Evolutionary conservation across 2,888 invertebrate genomes (phyloP).

Genomic region (Volucella inanis): DNA sequence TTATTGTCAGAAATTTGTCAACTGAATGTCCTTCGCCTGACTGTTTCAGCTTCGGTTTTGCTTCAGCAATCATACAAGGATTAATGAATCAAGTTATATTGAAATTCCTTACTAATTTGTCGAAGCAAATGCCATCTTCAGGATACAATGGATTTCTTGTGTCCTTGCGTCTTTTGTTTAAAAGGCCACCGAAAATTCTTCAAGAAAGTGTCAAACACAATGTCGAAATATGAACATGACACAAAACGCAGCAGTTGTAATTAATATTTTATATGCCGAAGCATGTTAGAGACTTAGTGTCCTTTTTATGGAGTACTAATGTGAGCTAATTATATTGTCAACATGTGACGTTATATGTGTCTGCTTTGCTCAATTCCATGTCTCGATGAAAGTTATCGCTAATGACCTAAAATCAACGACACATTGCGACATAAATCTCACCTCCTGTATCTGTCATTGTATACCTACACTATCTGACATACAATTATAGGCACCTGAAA

Average conservation of each 20-base stretch:
- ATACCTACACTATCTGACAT: too few relatives aligned
- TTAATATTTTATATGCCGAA: constrained; percentile 14
- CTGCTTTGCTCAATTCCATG: too few relatives aligned
- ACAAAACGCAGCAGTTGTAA: background rate
- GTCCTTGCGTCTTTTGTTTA: too few relatives aligned
- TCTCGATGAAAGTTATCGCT: background rate
- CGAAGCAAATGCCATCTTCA: too few relatives aligned
- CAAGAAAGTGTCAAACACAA: too few relatives aligned
- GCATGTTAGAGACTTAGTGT: background rate
- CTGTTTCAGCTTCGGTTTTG: too few relatives aligned
- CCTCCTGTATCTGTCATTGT: background rate
- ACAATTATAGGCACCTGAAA: too few relatives aligned
- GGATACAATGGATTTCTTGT: too few relatives aligned
- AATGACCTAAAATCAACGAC: constrained; percentile 25
- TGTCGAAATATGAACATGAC: background rate
- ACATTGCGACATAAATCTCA: constrained; percentile 1
- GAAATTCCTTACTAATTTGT: too few relatives aligned
- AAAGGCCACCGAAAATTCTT: too few relatives aligned
- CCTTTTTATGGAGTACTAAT: constrained; percentile 5
- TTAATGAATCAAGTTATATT: background rate
- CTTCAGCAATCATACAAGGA: constrained; percentile 1
- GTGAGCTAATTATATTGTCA: constrained; percentile 16
- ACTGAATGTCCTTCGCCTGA: background rate
- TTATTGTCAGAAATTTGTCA: background rate
- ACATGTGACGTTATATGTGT: background rate